phyloP scores from a whole-genome alignment of 2,888 invertebrate species.

The Ennomos quercinarius region DNA sequence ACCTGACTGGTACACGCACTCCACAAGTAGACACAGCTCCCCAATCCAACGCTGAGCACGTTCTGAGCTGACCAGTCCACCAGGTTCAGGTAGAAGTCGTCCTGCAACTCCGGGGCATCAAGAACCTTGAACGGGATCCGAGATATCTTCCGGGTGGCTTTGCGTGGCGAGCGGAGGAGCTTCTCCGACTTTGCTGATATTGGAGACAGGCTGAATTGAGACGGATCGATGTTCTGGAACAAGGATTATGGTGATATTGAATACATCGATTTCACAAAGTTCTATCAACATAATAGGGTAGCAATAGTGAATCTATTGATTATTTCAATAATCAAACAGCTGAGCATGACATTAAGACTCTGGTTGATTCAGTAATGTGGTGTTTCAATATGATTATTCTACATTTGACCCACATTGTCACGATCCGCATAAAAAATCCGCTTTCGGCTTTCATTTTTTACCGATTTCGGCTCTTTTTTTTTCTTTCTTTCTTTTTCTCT shows the following conservation, averaged over 20 bases:
- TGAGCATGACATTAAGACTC: no score
- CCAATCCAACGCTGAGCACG: constrained; percentile 98
- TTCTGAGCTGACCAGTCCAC: constrained; percentile 99
- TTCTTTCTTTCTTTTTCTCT: no score
- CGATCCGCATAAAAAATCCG: no score
- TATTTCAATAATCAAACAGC: no score
- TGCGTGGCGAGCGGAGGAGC: constrained; percentile 96
- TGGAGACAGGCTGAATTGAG: constrained; percentile 97
- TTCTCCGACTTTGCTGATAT: constrained; percentile 98
- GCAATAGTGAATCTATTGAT: no score
- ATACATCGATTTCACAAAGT: background rate
- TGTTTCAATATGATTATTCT: no score
- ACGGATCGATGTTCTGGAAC: constrained; percentile 90
- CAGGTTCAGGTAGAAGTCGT: constrained; percentile 99
- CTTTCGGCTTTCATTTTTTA: no score
- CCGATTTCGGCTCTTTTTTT: no score
- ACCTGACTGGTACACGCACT: constrained; percentile 99
- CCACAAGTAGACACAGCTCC: constrained; percentile 99
- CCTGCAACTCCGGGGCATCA: constrained; percentile 98
- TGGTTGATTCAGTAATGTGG: no score
- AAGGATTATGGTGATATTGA: constrained; percentile 28
- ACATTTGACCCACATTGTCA: no score
- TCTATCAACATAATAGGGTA: no score
- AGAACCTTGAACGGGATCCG: constrained; percentile 99
- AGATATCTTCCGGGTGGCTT: constrained; percentile 99